A percentile compares a stretch with the other conserved stretches of the same genome.
Conservation (phyloP, 2,113 vertebrate species). For the Nicator chloris region DNA sequence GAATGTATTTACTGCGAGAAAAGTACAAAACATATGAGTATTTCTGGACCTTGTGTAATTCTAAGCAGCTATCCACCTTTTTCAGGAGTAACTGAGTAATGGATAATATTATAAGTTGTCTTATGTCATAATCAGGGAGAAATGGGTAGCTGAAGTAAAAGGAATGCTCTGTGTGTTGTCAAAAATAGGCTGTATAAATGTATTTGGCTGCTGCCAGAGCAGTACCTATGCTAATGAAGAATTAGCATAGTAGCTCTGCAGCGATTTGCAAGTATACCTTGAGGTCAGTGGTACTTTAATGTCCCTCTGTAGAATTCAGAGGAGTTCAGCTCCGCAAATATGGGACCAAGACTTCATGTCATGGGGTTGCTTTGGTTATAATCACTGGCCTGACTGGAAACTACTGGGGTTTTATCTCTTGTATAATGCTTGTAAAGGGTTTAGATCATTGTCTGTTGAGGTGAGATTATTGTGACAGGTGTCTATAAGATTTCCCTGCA, state of each 20-base stretch:
- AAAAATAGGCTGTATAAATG: neutral
- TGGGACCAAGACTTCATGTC: rapidly evolving
- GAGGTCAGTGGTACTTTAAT: neutral
- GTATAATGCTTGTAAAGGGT: neutral
- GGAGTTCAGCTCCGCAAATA: rapidly evolving
- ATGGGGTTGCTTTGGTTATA: neutral
- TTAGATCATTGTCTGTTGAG: neutral
- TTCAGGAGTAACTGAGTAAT: neutral
- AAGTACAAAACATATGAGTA: neutral
- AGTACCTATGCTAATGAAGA: neutral
- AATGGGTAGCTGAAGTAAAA: neutral
- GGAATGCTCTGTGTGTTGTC: neutral
- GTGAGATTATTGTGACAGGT: neutral
- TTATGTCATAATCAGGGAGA: neutral
- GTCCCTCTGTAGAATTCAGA: neutral
- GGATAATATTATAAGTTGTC: neutral
- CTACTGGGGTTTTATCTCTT: neutral
- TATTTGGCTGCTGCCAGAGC: neutral
- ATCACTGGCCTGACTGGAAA: neutral
- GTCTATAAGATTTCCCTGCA: neutral
- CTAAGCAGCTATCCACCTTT: neutral
- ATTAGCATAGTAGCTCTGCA: neutral
- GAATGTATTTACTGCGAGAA: neutral
- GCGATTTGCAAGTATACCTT: neutral
- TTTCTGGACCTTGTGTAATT: neutral